Evolutionary conservation across 2,113 vertebrate genomes (phyloP).

Genomic region (Paradoxurus hermaphroditus): DNA sequence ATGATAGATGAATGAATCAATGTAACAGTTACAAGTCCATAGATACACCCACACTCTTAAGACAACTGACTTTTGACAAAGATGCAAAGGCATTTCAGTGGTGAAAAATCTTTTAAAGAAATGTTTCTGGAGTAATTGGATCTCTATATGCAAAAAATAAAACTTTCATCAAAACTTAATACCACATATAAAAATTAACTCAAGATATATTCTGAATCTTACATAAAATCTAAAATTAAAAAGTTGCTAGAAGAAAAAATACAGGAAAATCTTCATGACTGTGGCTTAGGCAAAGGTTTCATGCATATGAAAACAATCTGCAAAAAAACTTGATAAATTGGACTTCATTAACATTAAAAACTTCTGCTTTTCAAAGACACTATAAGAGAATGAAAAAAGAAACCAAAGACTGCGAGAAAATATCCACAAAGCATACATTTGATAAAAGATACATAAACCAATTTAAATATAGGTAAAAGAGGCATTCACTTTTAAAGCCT

Average conservation of each 20-base stretch:
- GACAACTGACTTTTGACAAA: background rate
- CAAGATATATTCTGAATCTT: background rate
- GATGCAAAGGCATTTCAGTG: background rate
- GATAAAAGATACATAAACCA: background rate
- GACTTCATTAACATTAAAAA: background rate
- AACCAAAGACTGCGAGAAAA: background rate
- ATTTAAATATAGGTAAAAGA: background rate
- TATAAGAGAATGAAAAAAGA: background rate
- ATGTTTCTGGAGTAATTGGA: background rate
- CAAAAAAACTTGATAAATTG: background rate
- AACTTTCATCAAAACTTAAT: background rate
- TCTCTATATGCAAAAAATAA: background rate
- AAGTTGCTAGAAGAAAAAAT: background rate
- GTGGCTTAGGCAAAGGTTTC: background rate
- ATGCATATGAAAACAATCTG: background rate
- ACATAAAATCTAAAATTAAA: background rate
- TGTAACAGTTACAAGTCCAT: background rate
- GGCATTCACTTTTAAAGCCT: no score
- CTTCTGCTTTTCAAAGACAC: background rate
- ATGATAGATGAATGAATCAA: background rate
- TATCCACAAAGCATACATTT: background rate
- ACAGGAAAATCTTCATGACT: background rate
- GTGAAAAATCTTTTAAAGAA: background rate
- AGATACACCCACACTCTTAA: background rate
- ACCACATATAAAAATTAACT: background rate